Evolutionary conservation across 2,888 invertebrate species (phyloP), one percentile per base, ranked within the genome.

Genomic region (Cantharis rustica): DNA sequence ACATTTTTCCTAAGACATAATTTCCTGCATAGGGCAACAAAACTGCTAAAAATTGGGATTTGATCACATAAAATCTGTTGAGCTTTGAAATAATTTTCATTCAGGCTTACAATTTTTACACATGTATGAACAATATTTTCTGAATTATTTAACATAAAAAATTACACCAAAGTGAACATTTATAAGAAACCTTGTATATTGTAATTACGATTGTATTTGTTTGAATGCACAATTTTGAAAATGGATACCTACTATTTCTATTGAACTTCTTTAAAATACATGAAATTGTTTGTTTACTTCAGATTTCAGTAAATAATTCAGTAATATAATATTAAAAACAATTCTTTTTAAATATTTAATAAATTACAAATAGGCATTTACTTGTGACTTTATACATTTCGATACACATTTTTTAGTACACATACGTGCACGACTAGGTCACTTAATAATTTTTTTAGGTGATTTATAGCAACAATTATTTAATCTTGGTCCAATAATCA

Each of bases 401-500:
- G 17, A 17, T 72, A 75, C 72, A 75, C 47, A 31, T 16, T 64
- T 66, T 72, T 72, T 31, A 63, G 69, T 68, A 76, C 78, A 78
- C 78, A 61, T 71, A 62, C 68, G 80, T 80, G 77, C 80, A 82
- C 79, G 84, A 84, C 84, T 84, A 84, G 84, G 83, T 83, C 82
- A 82, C 81, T 83, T 80, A 79, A 63, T 69, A 69, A 75, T 70
- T 72, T 74, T 23, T 75, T 71, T 70, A 16, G 78, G 78, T 77
- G 78, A 27, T 73, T 61, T 15, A 61, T 71, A 73, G 63, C 68
- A 82, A 81, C 75, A 82, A 75, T 78, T 79, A 69, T 47, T 61
- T 73, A 80, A 84, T 83, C 83, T 85, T 85, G 85, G 85, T 85
- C 85, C 85, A 85, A 85, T 81, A 84, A 85, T 85, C 84, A 85